Base-by-base conservation (phyloP, 2,888 invertebrate genomes). In the Myopa testacea region DNA sequence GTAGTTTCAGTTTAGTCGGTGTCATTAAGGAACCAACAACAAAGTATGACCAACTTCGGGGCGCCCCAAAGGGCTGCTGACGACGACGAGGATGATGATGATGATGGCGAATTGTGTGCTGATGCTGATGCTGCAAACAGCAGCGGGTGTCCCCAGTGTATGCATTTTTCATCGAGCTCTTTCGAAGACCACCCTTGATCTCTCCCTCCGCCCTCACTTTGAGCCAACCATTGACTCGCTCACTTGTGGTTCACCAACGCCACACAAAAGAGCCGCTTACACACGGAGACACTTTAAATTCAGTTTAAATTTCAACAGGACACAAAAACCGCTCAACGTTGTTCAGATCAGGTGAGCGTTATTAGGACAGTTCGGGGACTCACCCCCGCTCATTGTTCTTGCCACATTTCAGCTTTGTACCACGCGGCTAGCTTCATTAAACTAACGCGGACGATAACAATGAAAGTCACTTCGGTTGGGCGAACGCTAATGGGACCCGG, bases 21-120 rank as follows among this genome's bases (percentile, higher is more conserved):
- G 71, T 58, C 71, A 72, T 72, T 72, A 72, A 72, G 37, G 71
- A 58, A 72, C 40, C 40, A 45, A n/a, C 40, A 45, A n/a, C 71
- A 58, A 5, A 60, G 38, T 58, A 71, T 58, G 60, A 72, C 71
- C 71, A 71, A 69, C 50, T 69, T 69, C 40, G n/a, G 12, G 14
- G 45, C 10, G 62, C 60, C 45, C 45, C 45, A 10, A 45, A 10
- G 10, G 45, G 34, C 4, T 34, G 34, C 34, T 26, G 34, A 10
- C 4, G 10, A 12, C 19, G 38, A 19, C 4, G 40, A n/a, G 1
- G 26, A 26, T 26, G 2, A 26, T 26, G 26, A 26, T 26, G 26
- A 26, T 26, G 26, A 26, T 26, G 26, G 26, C 26, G 26, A 26
- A 26, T 68, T 12, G 26, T 65, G 19, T 45, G 68, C 69, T 69